Evolutionary conservation across 2,797 vertebrate genomes (phyloP), one percentile per base, ranked within the genome.

Genomic region (Danio tinwini): DNA sequence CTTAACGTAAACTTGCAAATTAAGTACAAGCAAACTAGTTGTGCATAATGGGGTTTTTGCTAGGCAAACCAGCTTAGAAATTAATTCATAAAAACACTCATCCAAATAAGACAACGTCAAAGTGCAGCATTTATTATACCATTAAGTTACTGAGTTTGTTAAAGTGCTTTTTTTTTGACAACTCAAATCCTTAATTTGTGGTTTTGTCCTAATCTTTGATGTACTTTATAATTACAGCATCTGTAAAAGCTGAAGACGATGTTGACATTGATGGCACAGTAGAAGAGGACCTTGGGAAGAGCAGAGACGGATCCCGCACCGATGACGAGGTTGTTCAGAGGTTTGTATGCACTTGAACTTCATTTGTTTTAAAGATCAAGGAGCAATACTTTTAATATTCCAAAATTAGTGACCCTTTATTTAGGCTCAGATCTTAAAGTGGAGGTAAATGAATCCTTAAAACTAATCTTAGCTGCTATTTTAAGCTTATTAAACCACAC

Each of bases 311-410:
- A 42, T 99, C 98, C 68, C 94, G 94, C 84, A 99, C 98, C 0
- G 98, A 99, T 12, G 97, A 99, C 47, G 98, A 99, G 91, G 96
- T 96, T 68, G 95, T 98, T 21, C 95, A 98, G 90, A 98, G 97
- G 98, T 98, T 65, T 74, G 92, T 90, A 21, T 42, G 37, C 5
- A n/a, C 81, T 76, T 37, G 7, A 56, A 61, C 9, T 29, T 5
- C 40, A 8, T 64, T 49, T 4, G 11, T 39, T 49, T 47, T 13
- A 4, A 11, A 59, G 6, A 61, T 19, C 2, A 2, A 9, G 74
- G 29, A 19, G 11, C 29, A 16, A 16, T 9, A 4, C 39, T 7
- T 39, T 21, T 37, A 0, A 39, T 16, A 13, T 16, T 40, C 7
- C 12, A 37, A 6, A 37, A 6, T 29, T 29, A 29, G 14, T 47